These are phyloP conservation scores for Papilio glaucus DNA, from an alignment of 1,140 invertebrate species.

Conservation along the genomic window DNA sequence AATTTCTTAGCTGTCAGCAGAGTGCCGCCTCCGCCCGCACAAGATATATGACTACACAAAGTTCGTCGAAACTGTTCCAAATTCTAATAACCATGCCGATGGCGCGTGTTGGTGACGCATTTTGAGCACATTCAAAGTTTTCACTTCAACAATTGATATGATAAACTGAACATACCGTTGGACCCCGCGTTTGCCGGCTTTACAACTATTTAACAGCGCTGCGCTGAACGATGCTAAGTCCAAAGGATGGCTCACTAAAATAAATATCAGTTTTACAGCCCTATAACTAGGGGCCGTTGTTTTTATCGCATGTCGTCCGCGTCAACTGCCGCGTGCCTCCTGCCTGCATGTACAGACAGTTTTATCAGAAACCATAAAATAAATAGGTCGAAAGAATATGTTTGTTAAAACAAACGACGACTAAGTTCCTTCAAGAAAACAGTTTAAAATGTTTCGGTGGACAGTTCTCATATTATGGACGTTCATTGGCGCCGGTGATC, in stretches of 20 bases:
- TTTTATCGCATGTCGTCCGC: neutral
- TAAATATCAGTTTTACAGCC: slow-evolving; percentile 10
- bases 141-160: neutral
- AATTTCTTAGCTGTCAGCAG: too few relatives aligned
- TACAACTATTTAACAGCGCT: neutral
- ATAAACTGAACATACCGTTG: neutral
- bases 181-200: neutral
- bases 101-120: too few relatives aligned
- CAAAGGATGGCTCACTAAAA: neutral
- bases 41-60: too few relatives aligned
- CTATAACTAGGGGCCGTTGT: slow-evolving; percentile 5
- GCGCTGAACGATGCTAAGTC: neutral
- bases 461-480: too few relatives aligned
- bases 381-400: neutral
- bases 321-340: neutral
- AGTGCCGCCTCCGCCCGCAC: too few relatives aligned
- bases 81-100: too few relatives aligned
- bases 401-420: neutral
- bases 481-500: too few relatives aligned
- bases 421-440: too few relatives aligned
- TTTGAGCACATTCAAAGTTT: too few relatives aligned
- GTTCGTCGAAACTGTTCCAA: too few relatives aligned
- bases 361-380: slow-evolving; percentile 1
- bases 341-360: neutral
- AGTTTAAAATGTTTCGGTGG: too few relatives aligned